Percentiles rank a stretch among this genome's conserved stretches.
These are phyloP conservation scores for Lagocephalus sceleratus DNA, from an alignment of 2,797 vertebrate species.

Conservation along the genomic window DNA sequence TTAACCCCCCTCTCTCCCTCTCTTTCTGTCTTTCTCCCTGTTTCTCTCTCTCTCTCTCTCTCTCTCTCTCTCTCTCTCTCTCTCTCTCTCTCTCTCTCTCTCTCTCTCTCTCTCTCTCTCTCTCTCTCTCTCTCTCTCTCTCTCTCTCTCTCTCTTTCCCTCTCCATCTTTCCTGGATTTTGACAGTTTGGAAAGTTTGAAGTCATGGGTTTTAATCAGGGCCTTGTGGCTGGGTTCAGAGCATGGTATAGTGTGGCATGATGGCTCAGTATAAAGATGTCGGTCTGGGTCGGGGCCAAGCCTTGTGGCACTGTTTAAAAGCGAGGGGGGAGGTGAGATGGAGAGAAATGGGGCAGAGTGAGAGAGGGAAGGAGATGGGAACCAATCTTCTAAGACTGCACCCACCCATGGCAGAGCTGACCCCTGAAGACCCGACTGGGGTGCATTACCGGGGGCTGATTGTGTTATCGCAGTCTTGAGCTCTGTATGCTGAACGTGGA, in stretches of 20 bases:
- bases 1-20: too few relatives aligned
- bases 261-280: slow-evolving; percentile 79
- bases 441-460: slow-evolving; percentile 49
- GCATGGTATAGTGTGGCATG: slow-evolving; percentile 72
- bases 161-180: slow-evolving; percentile 41
- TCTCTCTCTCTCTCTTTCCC: slow-evolving; percentile 32
- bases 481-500: slow-evolving; percentile 12
- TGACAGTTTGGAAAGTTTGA: slow-evolving; percentile 82
- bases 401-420: slow-evolving; percentile 45
- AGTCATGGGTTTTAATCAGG: slow-evolving; percentile 83
- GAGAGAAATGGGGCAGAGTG: background rate
- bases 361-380: slow-evolving; percentile 18
- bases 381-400: slow-evolving; percentile 23
- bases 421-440: slow-evolving; percentile 46
- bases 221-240: slow-evolving; percentile 64
- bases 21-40: too few relatives aligned
- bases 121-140: slow-evolving; percentile 25
- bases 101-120: too few relatives aligned
- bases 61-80: too few relatives aligned
- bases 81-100: too few relatives aligned
- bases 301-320: slow-evolving; percentile 67
- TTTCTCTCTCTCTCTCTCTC: too few relatives aligned
- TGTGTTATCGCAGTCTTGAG: slow-evolving; percentile 47
- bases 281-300: slow-evolving; percentile 75
- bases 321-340: slow-evolving; percentile 6